A percentile compares a stretch with the other conserved stretches of the same genome.
phyloP scores from a whole-genome alignment of 2,888 invertebrate genomes.

The Temnothorax ravouxi region DNA sequence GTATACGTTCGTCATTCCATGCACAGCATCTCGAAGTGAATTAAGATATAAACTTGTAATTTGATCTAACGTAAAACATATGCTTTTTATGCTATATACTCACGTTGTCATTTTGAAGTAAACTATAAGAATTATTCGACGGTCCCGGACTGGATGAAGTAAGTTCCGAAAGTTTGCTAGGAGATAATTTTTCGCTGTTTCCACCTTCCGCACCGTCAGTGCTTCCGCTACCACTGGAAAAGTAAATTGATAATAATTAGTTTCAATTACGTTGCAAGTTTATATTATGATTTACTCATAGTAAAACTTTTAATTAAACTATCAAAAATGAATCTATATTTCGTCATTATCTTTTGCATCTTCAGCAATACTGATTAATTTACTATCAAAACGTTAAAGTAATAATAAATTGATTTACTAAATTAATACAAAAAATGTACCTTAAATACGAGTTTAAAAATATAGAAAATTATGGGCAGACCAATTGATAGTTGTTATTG shows the following conservation, averaged over 20 bases:
- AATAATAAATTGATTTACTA: background rate
- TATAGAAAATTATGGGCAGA: background rate
- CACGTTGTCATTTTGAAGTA: slow-evolving; percentile 83
- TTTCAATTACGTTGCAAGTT: slow-evolving; percentile 22
- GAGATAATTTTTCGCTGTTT: slow-evolving; percentile 83
- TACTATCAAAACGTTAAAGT: background rate
- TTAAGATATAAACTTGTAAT: background rate
- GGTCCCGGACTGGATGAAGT: slow-evolving; percentile 84
- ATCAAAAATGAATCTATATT: background rate
- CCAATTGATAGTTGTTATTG: background rate
- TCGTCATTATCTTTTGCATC: background rate
- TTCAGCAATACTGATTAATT: background rate
- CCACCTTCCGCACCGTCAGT: slow-evolving; percentile 88
- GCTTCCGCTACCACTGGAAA: slow-evolving; percentile 88
- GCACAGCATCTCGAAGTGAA: background rate
- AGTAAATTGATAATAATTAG: slow-evolving; percentile 69
- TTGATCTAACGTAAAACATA: background rate
- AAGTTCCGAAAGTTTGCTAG: slow-evolving; percentile 83
- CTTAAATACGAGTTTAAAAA: background rate
- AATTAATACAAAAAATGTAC: slow-evolving; percentile 1
- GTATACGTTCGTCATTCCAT: background rate
- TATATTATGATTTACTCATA: background rate
- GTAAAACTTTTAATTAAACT: slow-evolving; percentile 7
- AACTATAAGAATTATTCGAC: slow-evolving; percentile 83
- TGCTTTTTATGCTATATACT: slow-evolving; percentile 70